Evolutionary conservation across 2,888 invertebrate genomes (phyloP).

Genomic region (Leptinotarsa juncta): DNA sequence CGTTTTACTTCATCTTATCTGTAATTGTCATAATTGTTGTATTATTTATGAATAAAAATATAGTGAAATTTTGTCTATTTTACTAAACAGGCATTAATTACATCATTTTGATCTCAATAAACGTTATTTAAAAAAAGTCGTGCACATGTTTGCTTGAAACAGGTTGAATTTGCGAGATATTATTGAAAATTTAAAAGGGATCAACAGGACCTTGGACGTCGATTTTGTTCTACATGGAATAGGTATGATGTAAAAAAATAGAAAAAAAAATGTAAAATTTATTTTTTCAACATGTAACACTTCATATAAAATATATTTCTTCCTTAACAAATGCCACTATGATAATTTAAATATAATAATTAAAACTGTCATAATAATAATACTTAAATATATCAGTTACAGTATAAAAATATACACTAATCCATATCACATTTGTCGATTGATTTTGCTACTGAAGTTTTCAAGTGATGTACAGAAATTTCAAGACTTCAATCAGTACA

Average conservation of each 20-base stretch:
- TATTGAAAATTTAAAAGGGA: too few species aligned
- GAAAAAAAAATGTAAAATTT: not conserved
- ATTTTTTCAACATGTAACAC: not conserved
- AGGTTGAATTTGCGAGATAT: too few species aligned
- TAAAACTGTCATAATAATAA: slow-evolving; percentile 38
- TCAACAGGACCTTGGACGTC: too few species aligned
- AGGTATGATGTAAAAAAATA: not conserved
- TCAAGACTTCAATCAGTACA: not conserved
- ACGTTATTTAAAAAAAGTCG: too few species aligned
- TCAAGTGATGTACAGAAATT: not conserved
- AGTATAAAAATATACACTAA: slow-evolving; percentile 35
- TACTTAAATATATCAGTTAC: slow-evolving; percentile 38
- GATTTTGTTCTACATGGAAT: too few species aligned
- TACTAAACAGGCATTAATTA: not conserved
- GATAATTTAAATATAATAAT: slow-evolving; percentile 37
- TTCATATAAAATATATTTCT: slow-evolving; percentile 31
- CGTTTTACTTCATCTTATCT: slow-evolving; percentile 22
- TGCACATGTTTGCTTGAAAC: too few species aligned
- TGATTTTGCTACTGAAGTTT: slow-evolving; percentile 9
- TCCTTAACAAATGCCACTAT: slow-evolving; percentile 30
- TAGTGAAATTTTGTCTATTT: not conserved
- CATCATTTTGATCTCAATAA: too few species aligned
- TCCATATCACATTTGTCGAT: slow-evolving; percentile 37
- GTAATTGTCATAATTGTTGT: slow-evolving; percentile 51
- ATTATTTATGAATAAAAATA: slow-evolving; percentile 40